Percentiles rank a stretch among this genome's conserved stretches.
phyloP scores from a whole-genome alignment of 2,797 vertebrate genomes.

The Muraenolepis orangiensis region DNA sequence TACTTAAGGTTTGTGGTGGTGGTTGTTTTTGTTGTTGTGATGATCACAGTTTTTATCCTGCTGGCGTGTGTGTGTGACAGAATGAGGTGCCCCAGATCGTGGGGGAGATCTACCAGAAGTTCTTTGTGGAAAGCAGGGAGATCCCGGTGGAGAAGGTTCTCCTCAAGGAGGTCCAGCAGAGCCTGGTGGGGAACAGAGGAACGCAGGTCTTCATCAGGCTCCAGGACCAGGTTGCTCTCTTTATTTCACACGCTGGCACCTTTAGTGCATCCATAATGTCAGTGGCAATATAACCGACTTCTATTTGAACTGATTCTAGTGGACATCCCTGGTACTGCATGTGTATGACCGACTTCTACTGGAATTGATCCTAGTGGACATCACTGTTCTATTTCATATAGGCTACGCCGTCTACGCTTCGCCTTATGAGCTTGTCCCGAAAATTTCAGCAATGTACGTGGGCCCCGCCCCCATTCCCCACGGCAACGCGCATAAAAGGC shows the following conservation, averaged over 20 bases:
- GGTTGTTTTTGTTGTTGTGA: neutral
- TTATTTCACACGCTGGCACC: no score
- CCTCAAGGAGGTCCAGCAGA: slow-evolving; percentile 97
- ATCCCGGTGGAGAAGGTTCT: slow-evolving; percentile 93
- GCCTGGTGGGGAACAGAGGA: slow-evolving; percentile 95
- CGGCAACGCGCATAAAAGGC: no score
- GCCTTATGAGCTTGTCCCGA: no score
- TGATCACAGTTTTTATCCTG: neutral
- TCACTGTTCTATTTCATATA: no score
- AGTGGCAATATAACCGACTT: neutral
- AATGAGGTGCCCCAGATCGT: slow-evolving; percentile 85
- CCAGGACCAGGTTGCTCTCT: slow-evolving; percentile 83
- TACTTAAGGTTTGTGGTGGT: neutral
- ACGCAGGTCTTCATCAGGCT: slow-evolving; percentile 91
- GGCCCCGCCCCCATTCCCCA: no score
- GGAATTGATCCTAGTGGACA: no score
- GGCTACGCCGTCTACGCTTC: no score
- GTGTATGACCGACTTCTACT: no score
- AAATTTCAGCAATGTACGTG: no score
- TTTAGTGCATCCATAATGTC: neutral
- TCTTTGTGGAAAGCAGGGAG: slow-evolving; percentile 93
- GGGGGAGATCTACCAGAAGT: slow-evolving; percentile 98
- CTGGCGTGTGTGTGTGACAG: slow-evolving; percentile 36
- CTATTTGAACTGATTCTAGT: neutral
- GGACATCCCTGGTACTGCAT: no score